These are phyloP conservation scores for Acronicta psi DNA, from an alignment of 2,888 invertebrate genomes.

Conservation along the genomic window DNA sequence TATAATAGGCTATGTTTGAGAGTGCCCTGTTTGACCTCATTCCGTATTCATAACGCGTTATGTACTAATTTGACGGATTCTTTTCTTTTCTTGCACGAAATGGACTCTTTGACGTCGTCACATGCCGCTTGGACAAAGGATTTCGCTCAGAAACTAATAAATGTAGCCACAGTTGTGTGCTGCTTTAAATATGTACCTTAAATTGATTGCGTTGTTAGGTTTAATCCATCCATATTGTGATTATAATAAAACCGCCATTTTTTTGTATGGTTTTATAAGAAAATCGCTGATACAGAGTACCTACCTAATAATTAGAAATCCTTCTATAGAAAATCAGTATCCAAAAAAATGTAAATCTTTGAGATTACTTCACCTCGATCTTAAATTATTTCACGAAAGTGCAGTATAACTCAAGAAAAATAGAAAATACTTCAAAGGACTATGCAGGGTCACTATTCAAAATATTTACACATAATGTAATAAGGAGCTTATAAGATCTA, in stretches of 20 bases:
- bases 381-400: too few relatives aligned
- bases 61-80: conserved; percentile 87
- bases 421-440: too few relatives aligned
- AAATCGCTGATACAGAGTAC: not conserved
- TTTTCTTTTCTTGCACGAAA: conserved; percentile 82
- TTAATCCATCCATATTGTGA: conserved; percentile 49
- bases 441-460: too few relatives aligned
- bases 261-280: not conserved
- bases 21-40: conserved; percentile 88
- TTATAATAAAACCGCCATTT: conserved; percentile 27
- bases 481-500: too few relatives aligned
- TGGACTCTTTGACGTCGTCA: conserved; percentile 78
- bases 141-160: conserved; percentile 61
- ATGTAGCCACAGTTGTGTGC: conserved; percentile 45
- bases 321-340: too few relatives aligned
- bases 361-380: too few relatives aligned
- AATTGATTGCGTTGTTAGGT: conserved; percentile 36
- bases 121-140: conserved; percentile 74
- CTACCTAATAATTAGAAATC: too few relatives aligned
- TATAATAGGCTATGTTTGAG: conserved; percentile 82
- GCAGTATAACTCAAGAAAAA: too few relatives aligned
- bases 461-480: too few relatives aligned
- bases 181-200: conserved; percentile 28
- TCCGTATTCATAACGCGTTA: conserved; percentile 85
- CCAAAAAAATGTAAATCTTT: too few relatives aligned